These are phyloP conservation scores for Scomber japonicus DNA, from an alignment of 2,113 vertebrate species.

Conservation along the genomic window DNA sequence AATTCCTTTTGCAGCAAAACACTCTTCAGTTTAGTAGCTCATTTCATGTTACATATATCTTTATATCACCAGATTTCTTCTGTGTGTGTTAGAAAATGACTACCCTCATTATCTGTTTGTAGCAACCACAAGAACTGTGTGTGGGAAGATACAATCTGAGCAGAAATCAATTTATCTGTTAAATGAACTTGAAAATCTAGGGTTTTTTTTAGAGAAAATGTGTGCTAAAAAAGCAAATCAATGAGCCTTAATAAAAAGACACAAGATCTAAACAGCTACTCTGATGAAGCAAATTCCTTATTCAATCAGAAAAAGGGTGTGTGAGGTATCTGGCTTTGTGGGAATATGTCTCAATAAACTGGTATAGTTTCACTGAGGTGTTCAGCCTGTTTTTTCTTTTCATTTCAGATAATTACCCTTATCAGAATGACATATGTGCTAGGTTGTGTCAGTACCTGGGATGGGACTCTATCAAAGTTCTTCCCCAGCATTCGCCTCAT, in stretches of 20 bases:
- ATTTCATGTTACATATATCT: too few species aligned
- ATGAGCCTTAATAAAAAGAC: not conserved
- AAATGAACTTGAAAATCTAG: too few species aligned
- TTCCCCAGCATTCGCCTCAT: slow-evolving; percentile 99
- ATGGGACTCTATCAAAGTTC: slow-evolving; percentile 95
- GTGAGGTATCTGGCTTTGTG: slow-evolving; percentile 21
- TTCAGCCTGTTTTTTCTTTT: slow-evolving; percentile 2
- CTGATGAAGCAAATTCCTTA: not conserved
- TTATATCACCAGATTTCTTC: too few species aligned
- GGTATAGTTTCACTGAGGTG: slow-evolving; percentile 4
- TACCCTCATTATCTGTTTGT: not conserved
- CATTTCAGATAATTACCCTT: slow-evolving; percentile 36
- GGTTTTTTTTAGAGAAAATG: too few species aligned
- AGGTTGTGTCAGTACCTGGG: slow-evolving; percentile 86
- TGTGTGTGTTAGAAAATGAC: too few species aligned
- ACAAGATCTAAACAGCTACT: not conserved
- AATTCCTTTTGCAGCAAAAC: not conserved
- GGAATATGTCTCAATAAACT: slow-evolving; percentile 31
- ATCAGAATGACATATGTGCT: slow-evolving; percentile 21
- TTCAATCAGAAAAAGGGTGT: slow-evolving; percentile 26
- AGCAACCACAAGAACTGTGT: not conserved
- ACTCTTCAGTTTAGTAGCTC: too few species aligned
- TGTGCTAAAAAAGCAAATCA: not conserved
- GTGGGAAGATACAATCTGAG: not conserved
- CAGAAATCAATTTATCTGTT: not conserved